These are phyloP conservation scores for Mustelus asterias DNA, from an alignment of 2,113 vertebrate species.

Conservation along the genomic window DNA sequence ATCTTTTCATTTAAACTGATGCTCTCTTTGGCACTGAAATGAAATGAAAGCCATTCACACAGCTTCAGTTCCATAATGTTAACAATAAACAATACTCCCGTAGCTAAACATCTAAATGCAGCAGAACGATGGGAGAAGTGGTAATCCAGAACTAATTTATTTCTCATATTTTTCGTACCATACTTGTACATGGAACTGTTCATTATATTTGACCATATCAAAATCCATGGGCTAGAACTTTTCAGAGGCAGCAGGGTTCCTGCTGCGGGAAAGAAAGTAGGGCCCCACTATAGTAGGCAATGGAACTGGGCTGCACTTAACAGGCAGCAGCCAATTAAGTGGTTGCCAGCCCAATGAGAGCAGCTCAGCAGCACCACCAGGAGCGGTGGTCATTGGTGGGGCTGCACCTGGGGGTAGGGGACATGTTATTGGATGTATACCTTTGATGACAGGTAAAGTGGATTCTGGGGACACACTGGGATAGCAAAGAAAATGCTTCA, in stretches of 20 bases:
- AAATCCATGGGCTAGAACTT: neutral
- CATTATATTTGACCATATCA: neutral
- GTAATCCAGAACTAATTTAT: neutral
- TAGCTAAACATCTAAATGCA: neutral
- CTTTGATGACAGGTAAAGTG: neutral
- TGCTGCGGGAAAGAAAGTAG: neutral
- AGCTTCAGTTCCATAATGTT: neutral
- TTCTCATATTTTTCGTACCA: neutral
- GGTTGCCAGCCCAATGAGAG: neutral
- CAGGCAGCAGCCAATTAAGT: neutral
- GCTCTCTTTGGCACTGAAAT: neutral
- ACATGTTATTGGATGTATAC: neutral
- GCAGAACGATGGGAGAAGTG: neutral
- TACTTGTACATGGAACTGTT: neutral
- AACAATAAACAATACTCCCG: neutral
- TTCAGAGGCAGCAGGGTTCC: neutral
- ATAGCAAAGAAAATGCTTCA: conserved; percentile 1
- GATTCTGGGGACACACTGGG: neutral
- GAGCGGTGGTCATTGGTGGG: neutral
- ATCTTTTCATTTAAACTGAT: conserved; percentile 18
- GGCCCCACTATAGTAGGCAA: neutral
- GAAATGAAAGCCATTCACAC: neutral
- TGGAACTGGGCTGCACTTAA: neutral
- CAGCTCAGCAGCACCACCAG: neutral
- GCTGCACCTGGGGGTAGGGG: no score